A percentile compares a stretch with the other conserved stretches of the same genome.
phyloP scores from a whole-genome alignment of 2,797 vertebrate genomes.

The Megalops cyprinoides region DNA sequence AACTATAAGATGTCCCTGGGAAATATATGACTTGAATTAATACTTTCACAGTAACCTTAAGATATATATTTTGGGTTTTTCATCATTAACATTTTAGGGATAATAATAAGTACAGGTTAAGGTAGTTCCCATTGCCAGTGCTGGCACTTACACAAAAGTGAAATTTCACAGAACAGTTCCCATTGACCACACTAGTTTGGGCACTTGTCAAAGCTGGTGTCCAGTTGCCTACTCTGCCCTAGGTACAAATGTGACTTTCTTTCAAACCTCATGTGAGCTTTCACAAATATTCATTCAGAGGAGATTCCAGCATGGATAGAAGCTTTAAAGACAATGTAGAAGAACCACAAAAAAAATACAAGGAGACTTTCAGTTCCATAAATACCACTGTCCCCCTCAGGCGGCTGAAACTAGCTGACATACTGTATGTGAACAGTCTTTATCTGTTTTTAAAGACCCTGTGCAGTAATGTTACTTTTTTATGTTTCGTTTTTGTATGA shows the following conservation, averaged over 20 bases:
- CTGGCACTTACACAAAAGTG: slow-evolving; percentile 58
- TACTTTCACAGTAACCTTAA: slow-evolving; percentile 35
- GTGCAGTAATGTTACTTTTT: background rate
- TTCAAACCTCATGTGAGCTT: slow-evolving; percentile 11
- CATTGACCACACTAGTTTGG: slow-evolving; percentile 56
- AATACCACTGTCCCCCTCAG: slow-evolving; percentile 55
- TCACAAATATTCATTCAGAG: slow-evolving; percentile 21
- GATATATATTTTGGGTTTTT: slow-evolving; percentile 55
- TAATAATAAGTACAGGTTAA: slow-evolving; percentile 35
- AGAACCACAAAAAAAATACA: slow-evolving; percentile 47
- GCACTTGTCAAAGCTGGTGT: slow-evolving; percentile 41
- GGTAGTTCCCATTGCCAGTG: slow-evolving; percentile 56
- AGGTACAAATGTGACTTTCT: slow-evolving; percentile 41
- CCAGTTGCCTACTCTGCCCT: slow-evolving; percentile 39
- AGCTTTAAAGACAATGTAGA: slow-evolving; percentile 32
- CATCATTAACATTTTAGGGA: background rate
- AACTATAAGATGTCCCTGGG: slow-evolving; percentile 51
- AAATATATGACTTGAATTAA: slow-evolving; percentile 47
- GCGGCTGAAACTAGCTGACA: slow-evolving; percentile 19
- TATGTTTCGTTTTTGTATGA: too few relatives aligned
- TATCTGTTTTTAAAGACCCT: slow-evolving; percentile 3
- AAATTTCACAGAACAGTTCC: slow-evolving; percentile 48
- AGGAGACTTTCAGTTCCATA: slow-evolving; percentile 66
- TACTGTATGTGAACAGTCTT: background rate
- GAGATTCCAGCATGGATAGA: slow-evolving; percentile 14